A percentile compares a stretch with the other conserved stretches of the same genome.
Conservation (phyloP, 2,797 vertebrate genomes). For the Xiphophorus birchmanni region DNA sequence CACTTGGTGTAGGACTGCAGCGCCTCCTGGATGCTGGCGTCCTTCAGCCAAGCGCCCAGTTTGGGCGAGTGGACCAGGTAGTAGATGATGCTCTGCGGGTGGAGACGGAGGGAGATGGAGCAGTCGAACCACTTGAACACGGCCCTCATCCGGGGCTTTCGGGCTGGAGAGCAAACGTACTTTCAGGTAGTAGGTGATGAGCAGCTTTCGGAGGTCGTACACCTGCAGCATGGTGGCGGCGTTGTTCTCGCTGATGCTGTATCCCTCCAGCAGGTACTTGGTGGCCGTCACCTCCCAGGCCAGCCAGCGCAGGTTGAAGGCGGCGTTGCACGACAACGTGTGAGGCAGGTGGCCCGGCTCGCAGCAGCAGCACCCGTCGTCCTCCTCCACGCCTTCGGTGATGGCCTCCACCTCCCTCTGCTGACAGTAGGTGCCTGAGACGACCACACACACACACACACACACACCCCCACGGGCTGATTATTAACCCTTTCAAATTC, state of each 20-base stretch:
- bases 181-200: constrained; percentile 95
- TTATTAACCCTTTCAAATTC: too few species aligned
- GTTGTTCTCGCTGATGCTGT: constrained; percentile 95
- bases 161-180: constrained; percentile 64
- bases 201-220: constrained; percentile 92
- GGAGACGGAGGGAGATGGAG: neutral
- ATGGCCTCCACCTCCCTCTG: constrained; percentile 98
- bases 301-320: constrained; percentile 94
- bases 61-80: constrained; percentile 91
- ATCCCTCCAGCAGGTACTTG: constrained; percentile 95
- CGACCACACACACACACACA: neutral
- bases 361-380: constrained; percentile 94
- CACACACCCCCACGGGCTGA: too few species aligned
- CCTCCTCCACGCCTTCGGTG: constrained; percentile 93
- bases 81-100: constrained; percentile 92
- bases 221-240: constrained; percentile 95
- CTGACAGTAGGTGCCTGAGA: constrained; percentile 94
- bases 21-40: constrained; percentile 85
- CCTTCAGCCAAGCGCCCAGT: constrained; percentile 89
- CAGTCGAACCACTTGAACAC: too few species aligned
- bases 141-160: neutral
- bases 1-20: constrained; percentile 93
- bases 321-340: constrained; percentile 91
- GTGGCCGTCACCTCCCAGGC: constrained; percentile 93
- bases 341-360: constrained; percentile 90